A percentile compares a stretch with the other conserved stretches of the same genome.
These are phyloP conservation scores for Leptinotarsa peninsularis DNA, from an alignment of 2,888 invertebrate genomes.

Conservation along the genomic window DNA sequence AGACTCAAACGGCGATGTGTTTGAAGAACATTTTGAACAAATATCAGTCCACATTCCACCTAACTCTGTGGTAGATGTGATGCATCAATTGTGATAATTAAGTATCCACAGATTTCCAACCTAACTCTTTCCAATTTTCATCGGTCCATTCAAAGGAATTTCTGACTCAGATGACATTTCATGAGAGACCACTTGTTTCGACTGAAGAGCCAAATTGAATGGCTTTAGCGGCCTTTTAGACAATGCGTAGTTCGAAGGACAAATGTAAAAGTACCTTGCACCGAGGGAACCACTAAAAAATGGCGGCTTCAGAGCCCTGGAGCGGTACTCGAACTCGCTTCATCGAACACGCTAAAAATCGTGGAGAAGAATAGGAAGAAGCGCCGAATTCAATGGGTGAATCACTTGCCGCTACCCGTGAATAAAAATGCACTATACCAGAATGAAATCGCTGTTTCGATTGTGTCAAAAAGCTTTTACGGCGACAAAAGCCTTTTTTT, in stretches of 20 bases:
- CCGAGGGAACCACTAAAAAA: constrained; percentile 51
- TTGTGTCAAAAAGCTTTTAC: constrained; percentile 69
- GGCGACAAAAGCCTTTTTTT: constrained; percentile 64
- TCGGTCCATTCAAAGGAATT: constrained; percentile 1
- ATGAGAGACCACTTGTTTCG: constrained; percentile 3
- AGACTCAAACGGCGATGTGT: no score
- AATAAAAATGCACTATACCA: constrained; percentile 58
- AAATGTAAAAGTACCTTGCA: constrained; percentile 32
- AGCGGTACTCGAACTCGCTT: constrained; percentile 52
- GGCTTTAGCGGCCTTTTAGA: constrained; percentile 33
- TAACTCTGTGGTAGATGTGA: not conserved
- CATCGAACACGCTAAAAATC: constrained; percentile 50
- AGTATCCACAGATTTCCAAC: not conserved
- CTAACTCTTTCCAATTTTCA: not conserved
- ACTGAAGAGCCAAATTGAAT: constrained; percentile 38
- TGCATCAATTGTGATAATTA: not conserved
- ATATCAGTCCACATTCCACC: no score
- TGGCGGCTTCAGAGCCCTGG: constrained; percentile 12
- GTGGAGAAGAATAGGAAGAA: constrained; percentile 44
- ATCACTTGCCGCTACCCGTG: constrained; percentile 56
- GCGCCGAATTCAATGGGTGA: constrained; percentile 59
- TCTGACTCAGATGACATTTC: constrained; percentile 8
- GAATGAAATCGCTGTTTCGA: constrained; percentile 58
- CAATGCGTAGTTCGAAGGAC: constrained; percentile 34
- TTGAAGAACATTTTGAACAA: no score